Percentiles rank a stretch among this genome's conserved stretches.
Evolutionary conservation across 2,113 vertebrate species (phyloP).

Genomic region (Scalopus aquaticus): DNA sequence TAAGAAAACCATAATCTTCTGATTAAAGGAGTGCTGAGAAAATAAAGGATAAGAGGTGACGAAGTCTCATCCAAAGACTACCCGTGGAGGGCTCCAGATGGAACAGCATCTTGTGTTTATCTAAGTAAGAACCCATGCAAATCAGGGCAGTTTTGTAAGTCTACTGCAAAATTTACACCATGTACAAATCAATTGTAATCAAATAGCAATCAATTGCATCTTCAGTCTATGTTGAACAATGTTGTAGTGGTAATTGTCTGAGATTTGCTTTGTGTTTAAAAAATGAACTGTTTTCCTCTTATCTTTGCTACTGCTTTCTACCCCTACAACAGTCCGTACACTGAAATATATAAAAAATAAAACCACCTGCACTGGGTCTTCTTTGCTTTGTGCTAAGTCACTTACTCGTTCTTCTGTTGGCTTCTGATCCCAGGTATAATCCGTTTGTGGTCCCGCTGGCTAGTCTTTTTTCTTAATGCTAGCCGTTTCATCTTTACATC

Average conservation of each 20-base stretch:
- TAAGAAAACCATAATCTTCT: neutral
- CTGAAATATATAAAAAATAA: neutral
- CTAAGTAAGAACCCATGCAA: neutral
- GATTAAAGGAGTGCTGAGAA: neutral
- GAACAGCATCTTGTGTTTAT: neutral
- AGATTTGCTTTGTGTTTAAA: constrained; percentile 38
- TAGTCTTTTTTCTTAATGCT: neutral
- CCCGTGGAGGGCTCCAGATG: neutral
- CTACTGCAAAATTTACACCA: neutral
- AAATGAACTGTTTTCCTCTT: neutral
- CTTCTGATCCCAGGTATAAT: neutral
- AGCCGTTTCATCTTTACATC: neutral
- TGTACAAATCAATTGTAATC: constrained; percentile 4
- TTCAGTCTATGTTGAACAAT: constrained; percentile 31
- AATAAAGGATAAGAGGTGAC: neutral
- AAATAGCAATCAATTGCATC: constrained; percentile 41
- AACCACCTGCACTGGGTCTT: neutral
- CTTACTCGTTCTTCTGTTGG: neutral
- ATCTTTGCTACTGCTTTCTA: neutral
- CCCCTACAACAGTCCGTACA: neutral
- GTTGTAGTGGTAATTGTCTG: neutral
- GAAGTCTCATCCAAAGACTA: neutral
- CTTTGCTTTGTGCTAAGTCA: neutral
- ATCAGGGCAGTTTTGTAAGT: neutral
- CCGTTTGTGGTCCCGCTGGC: neutral